Evolutionary conservation across 2,113 vertebrate species (phyloP), one percentile per base, ranked within the genome.

Genomic region (Embiotoca jacksoni): DNA sequence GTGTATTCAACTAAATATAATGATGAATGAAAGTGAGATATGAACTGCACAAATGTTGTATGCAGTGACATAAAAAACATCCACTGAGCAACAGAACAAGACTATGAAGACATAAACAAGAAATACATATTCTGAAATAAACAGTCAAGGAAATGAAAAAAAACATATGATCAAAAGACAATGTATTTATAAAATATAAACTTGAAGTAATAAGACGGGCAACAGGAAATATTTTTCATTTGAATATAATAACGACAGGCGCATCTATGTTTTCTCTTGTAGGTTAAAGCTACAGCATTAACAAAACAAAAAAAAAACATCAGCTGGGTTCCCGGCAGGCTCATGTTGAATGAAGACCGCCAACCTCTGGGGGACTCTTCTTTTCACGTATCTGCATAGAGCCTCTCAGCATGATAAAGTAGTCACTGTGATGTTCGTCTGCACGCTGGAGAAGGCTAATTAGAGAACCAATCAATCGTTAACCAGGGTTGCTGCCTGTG

Each of bases 401-500:
- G 81, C 72, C 65, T 62, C 86, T 49, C 89, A 89, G 83, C 83
- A 77, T 86, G 85, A 87, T 89, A 64, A 91, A 92, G 83, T 78
- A 81, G 84, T 87, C 83, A 67, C 80, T 75, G 78, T 86, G 85
- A 90, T 90, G 85, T 91, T 74, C 39, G 13, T 66, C 72, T 83
- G 72, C 84, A 81, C 75, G 62, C 71, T 86, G 76, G 69, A 88
- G 88, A 86, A 85, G 81, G 72, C 75, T 92, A 93, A 94, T 94
- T 92, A 92, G 80, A 87, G 84, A 85, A 90, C 85, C 81, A 83
- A 92, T 94, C 90, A 89, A 84, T 93, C 80, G 68, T 88, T 78
- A 82, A 82, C 72, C 56, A 72, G 55, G 77, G 82, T 60, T 14
- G 33, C 88, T 77, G 89, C 84, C 82, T 74, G 62, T 90, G 76